Conservation (phyloP, 2,888 invertebrate genomes). For the Noctuana brunneofusca region DNA sequence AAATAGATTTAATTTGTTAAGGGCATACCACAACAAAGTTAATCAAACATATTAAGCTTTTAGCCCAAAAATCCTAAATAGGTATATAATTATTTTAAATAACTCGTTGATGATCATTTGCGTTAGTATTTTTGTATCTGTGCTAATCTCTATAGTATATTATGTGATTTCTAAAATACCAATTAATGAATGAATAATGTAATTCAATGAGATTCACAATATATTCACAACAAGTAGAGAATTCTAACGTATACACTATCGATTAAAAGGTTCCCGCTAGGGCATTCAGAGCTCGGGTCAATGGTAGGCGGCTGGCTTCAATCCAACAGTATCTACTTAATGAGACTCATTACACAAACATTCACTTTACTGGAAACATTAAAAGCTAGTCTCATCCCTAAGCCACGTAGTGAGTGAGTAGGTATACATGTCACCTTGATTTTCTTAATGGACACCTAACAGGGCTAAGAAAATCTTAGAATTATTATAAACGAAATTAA, state of each 20-base stretch:
- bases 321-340: conserved; percentile 60
- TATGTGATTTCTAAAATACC: too few species aligned
- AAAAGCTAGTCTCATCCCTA: conserved; percentile 24
- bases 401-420: conserved; percentile 23
- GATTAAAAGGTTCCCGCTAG: conserved; percentile 25
- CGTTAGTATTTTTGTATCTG: neutral
- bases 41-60: too few species aligned
- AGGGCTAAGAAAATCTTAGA: neutral
- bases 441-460: conserved; percentile 9
- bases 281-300: conserved; percentile 25
- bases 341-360: conserved; percentile 64
- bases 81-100: too few species aligned
- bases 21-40: too few species aligned
- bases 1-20: too few species aligned
- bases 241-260: conserved; percentile 16
- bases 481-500: neutral
- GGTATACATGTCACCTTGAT: conserved; percentile 20
- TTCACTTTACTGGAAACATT: conserved; percentile 33
- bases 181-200: too few species aligned
- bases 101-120: too few species aligned
- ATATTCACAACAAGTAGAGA: conserved; percentile 3
- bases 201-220: neutral
- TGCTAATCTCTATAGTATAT: too few species aligned
- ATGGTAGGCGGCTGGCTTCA: conserved; percentile 47
- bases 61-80: too few species aligned